Percentiles rank a stretch among this genome's conserved stretches.
Conservation (phyloP, 1,140 invertebrate species). For the Penaeus japonicus region DNA sequence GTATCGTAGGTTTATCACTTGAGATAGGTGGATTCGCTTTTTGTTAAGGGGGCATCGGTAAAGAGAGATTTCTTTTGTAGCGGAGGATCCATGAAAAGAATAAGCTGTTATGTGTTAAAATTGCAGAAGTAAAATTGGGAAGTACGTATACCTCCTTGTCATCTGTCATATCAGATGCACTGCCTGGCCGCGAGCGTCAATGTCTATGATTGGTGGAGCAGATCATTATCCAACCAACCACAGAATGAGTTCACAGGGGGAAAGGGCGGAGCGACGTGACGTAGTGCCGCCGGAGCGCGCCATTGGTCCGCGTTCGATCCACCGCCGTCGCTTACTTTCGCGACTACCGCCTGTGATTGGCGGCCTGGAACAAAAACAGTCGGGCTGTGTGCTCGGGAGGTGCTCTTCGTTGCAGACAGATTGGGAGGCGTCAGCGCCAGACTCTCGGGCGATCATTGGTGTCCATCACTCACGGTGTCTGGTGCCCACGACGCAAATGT, state of each 20-base stretch:
- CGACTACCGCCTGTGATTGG: constrained; percentile 7
- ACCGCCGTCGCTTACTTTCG: constrained; percentile 18
- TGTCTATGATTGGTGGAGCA: not conserved
- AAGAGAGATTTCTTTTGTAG: not conserved
- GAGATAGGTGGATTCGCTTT: not conserved
- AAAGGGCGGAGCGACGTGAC: not conserved
- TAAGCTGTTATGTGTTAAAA: not conserved
- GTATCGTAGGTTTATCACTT: not conserved
- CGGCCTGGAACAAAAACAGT: not conserved
- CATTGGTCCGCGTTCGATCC: not conserved
- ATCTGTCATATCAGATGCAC: constrained; percentile 39
- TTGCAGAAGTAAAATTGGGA: constrained; percentile 4
- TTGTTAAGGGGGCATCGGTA: not conserved
- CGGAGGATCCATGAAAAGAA: too few species aligned
- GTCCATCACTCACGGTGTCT: constrained; percentile 26
- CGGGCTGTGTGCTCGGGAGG: not conserved
- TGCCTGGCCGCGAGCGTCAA: not conserved
- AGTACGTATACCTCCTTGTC: not conserved
- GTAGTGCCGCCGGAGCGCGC: not conserved
- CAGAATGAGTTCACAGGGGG: not conserved
- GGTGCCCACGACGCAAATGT: not conserved
- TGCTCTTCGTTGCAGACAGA: constrained; percentile 17
- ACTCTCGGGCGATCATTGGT: constrained; percentile 19
- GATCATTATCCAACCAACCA: not conserved
- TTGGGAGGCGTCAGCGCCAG: constrained; percentile 10